A percentile compares a stretch with the other conserved stretches of the same genome.
phyloP scores from a whole-genome alignment of 1,140 invertebrate species.

The Trichomalopsis sarcophagae region DNA sequence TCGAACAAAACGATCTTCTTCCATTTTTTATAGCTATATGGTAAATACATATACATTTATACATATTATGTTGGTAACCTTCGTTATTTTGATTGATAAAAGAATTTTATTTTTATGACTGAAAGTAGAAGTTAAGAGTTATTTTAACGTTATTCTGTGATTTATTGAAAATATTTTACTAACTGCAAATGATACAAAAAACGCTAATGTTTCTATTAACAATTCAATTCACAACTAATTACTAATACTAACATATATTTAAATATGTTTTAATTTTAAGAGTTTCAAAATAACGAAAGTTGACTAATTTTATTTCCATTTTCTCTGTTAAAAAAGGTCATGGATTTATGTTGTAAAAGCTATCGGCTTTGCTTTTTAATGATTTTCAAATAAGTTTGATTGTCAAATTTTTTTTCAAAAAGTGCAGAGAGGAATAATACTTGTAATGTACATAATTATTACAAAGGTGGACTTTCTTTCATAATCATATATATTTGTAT shows the following conservation, averaged over 20 bases:
- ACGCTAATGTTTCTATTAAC: neutral
- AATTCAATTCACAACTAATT: neutral
- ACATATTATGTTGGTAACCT: neutral
- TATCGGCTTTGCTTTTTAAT: neutral
- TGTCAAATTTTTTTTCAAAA: neutral
- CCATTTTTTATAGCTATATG: neutral
- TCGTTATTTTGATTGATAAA: neutral
- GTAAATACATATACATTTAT: neutral
- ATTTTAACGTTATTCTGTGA: slow-evolving; percentile 8
- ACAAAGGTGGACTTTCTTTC: slow-evolving; percentile 21
- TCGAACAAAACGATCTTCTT: neutral
- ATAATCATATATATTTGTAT: slow-evolving; percentile 54
- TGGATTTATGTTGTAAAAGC: neutral
- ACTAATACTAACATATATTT: neutral
- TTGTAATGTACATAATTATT: slow-evolving; percentile 14
- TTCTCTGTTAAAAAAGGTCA: neutral
- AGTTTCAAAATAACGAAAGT: neutral
- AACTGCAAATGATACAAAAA: neutral
- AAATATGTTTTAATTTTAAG: neutral
- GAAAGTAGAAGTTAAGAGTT: neutral
- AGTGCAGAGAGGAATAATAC: neutral
- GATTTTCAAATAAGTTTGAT: neutral
- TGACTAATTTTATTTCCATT: neutral
- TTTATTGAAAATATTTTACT: slow-evolving; percentile 12
- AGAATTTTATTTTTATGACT: neutral